A percentile compares a stretch with the other conserved stretches of the same genome.
phyloP scores from a whole-genome alignment of 2,797 vertebrate genomes.

The Capromys pilorides region DNA sequence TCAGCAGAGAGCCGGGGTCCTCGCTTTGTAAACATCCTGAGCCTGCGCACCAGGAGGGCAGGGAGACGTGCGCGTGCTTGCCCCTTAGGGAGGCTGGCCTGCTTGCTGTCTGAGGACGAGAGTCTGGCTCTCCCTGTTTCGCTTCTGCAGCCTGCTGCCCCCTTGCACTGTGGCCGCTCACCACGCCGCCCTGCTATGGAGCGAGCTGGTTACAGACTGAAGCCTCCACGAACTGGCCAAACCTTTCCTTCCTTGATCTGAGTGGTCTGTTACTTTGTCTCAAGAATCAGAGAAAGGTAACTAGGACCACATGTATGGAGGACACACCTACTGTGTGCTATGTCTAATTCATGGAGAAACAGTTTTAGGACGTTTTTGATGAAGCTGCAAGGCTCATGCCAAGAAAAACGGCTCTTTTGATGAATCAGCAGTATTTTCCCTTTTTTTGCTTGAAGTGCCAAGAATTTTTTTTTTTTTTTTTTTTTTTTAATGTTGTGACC shows the following conservation, averaged over 20 bases:
- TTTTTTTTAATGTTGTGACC: not conserved
- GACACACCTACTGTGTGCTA: accelerated
- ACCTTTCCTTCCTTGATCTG: no score
- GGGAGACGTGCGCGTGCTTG: no score
- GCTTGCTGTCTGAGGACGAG: no score
- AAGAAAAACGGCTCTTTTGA: not conserved
- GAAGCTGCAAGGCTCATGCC: not conserved
- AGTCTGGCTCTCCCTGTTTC: no score
- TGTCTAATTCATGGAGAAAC: not conserved
- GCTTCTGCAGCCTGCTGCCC: no score
- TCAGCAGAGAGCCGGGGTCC: not conserved
- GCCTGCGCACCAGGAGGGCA: not conserved
- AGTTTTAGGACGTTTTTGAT: not conserved
- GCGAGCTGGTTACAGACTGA: no score
- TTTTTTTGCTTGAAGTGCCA: not conserved
- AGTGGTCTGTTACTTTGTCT: no score
- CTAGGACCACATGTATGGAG: not conserved
- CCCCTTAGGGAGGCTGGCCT: no score
- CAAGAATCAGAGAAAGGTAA: no score
- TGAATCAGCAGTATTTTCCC: not conserved
- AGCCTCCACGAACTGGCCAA: no score
- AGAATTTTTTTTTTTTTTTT: not conserved
- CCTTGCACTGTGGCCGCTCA: no score
- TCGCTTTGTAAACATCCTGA: not conserved
- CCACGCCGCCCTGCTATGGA: no score